Base-by-base conservation (phyloP, 1,140 invertebrate genomes). In the Rhagoletis zephyria region DNA sequence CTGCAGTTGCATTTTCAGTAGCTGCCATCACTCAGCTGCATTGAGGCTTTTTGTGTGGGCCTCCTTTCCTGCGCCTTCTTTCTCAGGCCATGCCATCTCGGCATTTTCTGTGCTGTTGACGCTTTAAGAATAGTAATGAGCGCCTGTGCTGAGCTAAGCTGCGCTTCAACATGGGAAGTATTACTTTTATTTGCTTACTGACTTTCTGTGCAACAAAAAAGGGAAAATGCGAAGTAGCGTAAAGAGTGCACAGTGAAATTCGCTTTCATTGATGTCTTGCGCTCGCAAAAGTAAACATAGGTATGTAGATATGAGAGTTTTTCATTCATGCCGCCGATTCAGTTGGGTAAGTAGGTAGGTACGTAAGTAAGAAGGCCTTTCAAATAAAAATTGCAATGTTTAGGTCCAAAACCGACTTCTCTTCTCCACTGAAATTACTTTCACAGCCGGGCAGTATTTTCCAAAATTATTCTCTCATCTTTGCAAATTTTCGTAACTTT, bases 1-100 rank as follows among this genome's bases (percentile, higher is more conserved):
- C 48, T 81, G 74, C 74, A 81, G 74, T 56, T 56, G 48, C 74
- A 51, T 45, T 81, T 81, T 81, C 74, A n/a, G 74, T 81, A 81
- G 74, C 67, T 48, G 42, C 48, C 48, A 56, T 1, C 9, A n/a
- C 48, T 16, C 67, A 74, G 42, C 67, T 48, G 67, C 67, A 74
- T 10, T 7, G 5, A 12, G 1, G n/a, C 16, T 19, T 59, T 81
- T 30, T 40, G 10, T 56, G 3, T 6, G 45, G 42, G n/a, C 48
- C 6, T 42, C 0, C 10, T 81, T 56, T 81, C 19, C 74, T 56
- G 0, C 5, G 19, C 48, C 56, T 30, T 12, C 5, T 77, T 74
- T 74, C 30, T 48, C 40, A 7, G 16, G 12, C 61, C 16, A 4
- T 81, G 19, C 48, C 19, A 19, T 0, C 6, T 56, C 48, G 6